These are phyloP conservation scores for Synanthedon tipuliformis DNA, from an alignment of 2,888 invertebrate species.

Conservation along the genomic window DNA sequence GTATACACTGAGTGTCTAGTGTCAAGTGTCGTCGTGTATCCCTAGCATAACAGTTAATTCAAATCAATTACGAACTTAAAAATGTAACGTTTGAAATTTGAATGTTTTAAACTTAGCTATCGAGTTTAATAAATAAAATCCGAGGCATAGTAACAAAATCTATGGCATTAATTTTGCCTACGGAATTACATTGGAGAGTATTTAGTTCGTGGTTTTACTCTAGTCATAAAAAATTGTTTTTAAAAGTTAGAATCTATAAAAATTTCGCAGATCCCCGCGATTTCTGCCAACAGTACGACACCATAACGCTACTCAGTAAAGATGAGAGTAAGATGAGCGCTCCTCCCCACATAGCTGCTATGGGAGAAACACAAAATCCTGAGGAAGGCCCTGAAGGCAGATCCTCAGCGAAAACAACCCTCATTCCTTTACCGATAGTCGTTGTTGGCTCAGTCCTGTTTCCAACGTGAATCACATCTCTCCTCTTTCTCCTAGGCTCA, in stretches of 20 bases:
- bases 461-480: conserved; percentile 53
- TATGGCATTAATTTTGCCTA: no score
- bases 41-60: no score
- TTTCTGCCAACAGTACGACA: conserved; percentile 54
- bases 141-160: no score
- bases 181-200: no score
- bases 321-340: conserved; percentile 72
- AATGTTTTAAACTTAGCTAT: no score
- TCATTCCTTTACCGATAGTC: conserved; percentile 73
- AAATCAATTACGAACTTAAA: no score
- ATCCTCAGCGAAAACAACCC: conserved; percentile 78
- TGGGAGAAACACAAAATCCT: conserved; percentile 73
- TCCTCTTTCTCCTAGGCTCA: conserved; percentile 54
- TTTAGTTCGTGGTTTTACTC: no score
- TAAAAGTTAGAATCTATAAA: conserved; percentile 14
- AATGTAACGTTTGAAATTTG: no score
- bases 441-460: conserved; percentile 71
- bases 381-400: conserved; percentile 41
- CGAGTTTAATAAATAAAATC: no score
- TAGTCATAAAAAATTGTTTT: no score
- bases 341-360: conserved; percentile 73
- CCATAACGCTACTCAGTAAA: conserved; percentile 59
- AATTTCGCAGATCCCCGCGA: conserved; percentile 42
- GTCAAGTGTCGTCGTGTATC: no score
- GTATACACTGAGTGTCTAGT: no score